Conservation (phyloP, 2,797 vertebrate genomes). For the Labeo calbasu region DNA sequence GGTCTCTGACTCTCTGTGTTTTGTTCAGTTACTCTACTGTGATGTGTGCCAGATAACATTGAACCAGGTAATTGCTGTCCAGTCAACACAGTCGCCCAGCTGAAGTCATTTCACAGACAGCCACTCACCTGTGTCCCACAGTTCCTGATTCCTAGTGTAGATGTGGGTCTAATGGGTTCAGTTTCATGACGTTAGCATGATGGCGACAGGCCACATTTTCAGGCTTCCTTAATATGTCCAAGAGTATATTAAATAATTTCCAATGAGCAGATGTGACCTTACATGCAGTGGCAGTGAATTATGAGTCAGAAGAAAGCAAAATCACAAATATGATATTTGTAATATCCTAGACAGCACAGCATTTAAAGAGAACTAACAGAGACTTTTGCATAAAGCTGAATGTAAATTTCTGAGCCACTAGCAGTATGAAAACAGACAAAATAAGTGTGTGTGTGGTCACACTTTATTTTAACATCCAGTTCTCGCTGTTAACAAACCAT, state of each 20-base stretch:
- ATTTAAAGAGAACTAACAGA: not conserved
- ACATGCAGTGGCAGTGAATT: not conserved
- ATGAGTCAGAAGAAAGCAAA: not conserved
- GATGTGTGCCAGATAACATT: slow-evolving; percentile 51
- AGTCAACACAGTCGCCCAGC: not conserved
- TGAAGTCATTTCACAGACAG: slow-evolving; percentile 3
- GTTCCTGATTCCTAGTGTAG: not conserved
- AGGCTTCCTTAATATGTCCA: not conserved
- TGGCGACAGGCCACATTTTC: not conserved
- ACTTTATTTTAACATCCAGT: too few relatives aligned
- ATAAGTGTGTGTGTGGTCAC: too few relatives aligned
- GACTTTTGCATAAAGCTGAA: not conserved
- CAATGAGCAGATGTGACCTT: not conserved
- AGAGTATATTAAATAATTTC: slow-evolving; percentile 13
- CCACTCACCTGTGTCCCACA: slow-evolving; percentile 2
- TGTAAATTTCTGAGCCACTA: not conserved
- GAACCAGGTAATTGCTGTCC: slow-evolving; percentile 40
- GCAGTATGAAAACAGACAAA: not conserved
- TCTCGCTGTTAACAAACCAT: too few relatives aligned
- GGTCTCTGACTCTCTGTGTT: slow-evolving; percentile 24
- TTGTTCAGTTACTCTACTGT: not conserved
- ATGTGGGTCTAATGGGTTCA: not conserved
- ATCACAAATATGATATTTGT: not conserved
- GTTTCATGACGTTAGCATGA: not conserved
- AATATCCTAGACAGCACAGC: too few relatives aligned